A percentile compares a stretch with the other conserved stretches of the same genome.
phyloP scores from a whole-genome alignment of 2,113 vertebrate genomes.

The Varanus salvator region DNA sequence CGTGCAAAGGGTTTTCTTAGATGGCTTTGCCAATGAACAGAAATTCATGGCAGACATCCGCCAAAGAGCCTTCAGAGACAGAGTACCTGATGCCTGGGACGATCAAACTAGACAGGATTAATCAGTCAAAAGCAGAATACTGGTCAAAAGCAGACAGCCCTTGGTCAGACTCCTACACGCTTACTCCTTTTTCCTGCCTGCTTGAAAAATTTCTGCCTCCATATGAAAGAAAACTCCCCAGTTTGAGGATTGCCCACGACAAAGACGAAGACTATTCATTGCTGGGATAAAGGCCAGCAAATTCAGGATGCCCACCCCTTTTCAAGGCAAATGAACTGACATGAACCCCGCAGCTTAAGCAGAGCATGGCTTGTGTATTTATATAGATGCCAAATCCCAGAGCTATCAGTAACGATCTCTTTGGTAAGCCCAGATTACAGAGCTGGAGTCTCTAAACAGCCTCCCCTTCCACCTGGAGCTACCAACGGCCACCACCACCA shows the following conservation, averaged over 20 bases:
- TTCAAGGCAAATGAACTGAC: slow-evolving; percentile 54
- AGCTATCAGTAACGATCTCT: slow-evolving; percentile 67
- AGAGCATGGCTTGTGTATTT: slow-evolving; percentile 54
- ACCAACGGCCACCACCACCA: rapidly evolving
- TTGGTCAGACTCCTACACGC: not conserved
- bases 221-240: not conserved
- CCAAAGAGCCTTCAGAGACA: too few species aligned
- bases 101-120: not conserved
- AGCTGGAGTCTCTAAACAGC: slow-evolving; percentile 33
- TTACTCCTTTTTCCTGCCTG: not conserved
- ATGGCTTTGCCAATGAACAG: not conserved
- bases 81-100: too few species aligned
- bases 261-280: not conserved
- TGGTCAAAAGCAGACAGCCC: too few species aligned
- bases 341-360: slow-evolving; percentile 41
- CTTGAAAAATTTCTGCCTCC: not conserved
- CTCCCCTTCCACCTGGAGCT: not conserved
- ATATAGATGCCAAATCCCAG: slow-evolving; percentile 68
- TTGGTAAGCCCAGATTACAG: slow-evolving; percentile 60
- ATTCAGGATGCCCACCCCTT: not conserved
- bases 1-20: too few species aligned
- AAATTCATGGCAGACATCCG: not conserved
- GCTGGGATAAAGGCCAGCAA: rapidly evolving
- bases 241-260: not conserved
- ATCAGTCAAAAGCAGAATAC: not conserved